Evolutionary conservation across 2,888 invertebrate genomes (phyloP).

Genomic region (Pandemis cinnamomeana): DNA sequence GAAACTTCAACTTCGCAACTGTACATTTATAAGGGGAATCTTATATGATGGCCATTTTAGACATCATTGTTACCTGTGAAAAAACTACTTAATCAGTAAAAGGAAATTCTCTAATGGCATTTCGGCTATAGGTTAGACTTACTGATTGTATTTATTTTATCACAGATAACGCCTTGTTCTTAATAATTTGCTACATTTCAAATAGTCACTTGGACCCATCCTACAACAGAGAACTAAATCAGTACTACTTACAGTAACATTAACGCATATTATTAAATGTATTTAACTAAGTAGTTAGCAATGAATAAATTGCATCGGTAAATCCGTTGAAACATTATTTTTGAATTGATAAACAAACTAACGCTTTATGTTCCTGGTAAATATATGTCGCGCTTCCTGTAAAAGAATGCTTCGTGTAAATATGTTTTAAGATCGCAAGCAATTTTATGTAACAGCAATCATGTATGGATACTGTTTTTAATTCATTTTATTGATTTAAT

Average conservation of each 20-base stretch:
- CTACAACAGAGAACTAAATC: too few species aligned
- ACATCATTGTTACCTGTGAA: not conserved
- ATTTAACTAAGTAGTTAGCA: too few species aligned
- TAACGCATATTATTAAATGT: too few species aligned
- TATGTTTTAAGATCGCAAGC: not conserved
- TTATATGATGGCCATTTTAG: not conserved
- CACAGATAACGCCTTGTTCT: too few species aligned
- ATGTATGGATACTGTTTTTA: not conserved
- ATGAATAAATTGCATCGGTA: too few species aligned
- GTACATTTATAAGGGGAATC: not conserved
- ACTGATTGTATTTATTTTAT: too few species aligned
- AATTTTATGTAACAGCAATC: slow-evolving; percentile 5
- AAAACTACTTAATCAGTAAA: not conserved
- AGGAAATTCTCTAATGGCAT: not conserved
- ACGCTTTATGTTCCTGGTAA: slow-evolving; percentile 3
- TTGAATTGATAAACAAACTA: not conserved
- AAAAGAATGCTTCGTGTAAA: not conserved
- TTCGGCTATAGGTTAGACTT: not conserved
- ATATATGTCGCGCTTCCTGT: slow-evolving; percentile 13
- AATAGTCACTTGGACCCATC: too few species aligned
- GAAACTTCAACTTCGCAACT: not conserved
- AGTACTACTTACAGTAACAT: too few species aligned
- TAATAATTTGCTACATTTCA: too few species aligned
- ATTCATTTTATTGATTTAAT: slow-evolving; percentile 7
- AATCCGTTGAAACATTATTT: not conserved